Base-by-base conservation (phyloP, 2,888 invertebrate genomes). In the Melinaea menophilus region DNA sequence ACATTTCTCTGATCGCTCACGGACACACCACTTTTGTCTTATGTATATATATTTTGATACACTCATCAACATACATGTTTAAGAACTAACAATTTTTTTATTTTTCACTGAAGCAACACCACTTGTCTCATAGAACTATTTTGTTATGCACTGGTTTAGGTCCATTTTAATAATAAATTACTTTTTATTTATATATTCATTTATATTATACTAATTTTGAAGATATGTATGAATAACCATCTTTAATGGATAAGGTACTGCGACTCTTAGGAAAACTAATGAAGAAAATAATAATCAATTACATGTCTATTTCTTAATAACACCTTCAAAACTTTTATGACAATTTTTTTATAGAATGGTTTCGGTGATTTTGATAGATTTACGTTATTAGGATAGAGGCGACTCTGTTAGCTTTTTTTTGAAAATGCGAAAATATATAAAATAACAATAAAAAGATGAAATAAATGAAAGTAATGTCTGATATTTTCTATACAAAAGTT, bases 1-100 rank as follows among this genome's bases (percentile, higher is more conserved):
- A 65, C 65, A 59, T 64, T 63, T 61, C 57, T 47, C 3, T 59
- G 54, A 60, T 64, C 48, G 35, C 37, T 51, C 45, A 57, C 59
- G 54, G 9, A 41, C 41, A 41, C 41, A 9, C 9, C 57, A 54
- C 31, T 41, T 51, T 47, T 56, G 48, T 61, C 22, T 55, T 22
- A 37, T 13, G 55, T 37, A 46, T 35, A 35, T 35, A 35, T 45
- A 41, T 56, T 48, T 51, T 13, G 34, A 41, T 37, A 22, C 37
- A 56, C 12, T 48, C 56, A 11, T 56, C 37, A 34, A 12, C 11
- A 33, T 54, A 9, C 60, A 55, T 55, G 11, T 59, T 41, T 55
- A 45, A n/a, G 41, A 5, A 34, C 9, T 46, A 45, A 55, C 11
- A 55, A 11, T 55, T 55, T 55, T 33, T 54, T 46, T 55, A 35